Conservation (phyloP, 2,113 vertebrate species). For the Rhinoderma darwinii region DNA sequence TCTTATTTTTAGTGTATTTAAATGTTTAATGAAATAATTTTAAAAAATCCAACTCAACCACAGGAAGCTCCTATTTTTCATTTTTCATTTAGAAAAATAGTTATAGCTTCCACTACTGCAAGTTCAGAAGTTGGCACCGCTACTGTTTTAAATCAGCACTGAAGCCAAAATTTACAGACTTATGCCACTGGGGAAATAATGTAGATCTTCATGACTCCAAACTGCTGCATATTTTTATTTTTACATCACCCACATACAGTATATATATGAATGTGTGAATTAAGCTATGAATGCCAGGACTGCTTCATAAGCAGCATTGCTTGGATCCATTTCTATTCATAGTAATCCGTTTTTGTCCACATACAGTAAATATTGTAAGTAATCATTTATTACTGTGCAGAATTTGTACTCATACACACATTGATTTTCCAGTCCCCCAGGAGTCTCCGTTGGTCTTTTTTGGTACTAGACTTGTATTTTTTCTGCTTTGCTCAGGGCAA, state of each 20-base stretch:
- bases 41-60: neutral
- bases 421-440: constrained; percentile 10
- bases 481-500: constrained; percentile 14
- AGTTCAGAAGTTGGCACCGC: neutral
- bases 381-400: neutral
- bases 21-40: too few species aligned
- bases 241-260: neutral
- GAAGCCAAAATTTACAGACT: neutral
- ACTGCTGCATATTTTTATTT: neutral
- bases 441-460: neutral
- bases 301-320: neutral
- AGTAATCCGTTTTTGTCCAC: neutral
- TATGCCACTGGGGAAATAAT: constrained; percentile 1
- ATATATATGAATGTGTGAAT: neutral
- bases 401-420: constrained; percentile 22
- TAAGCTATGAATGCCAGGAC: neutral
- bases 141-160: neutral
- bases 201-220: neutral
- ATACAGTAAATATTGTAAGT: neutral
- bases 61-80: neutral
- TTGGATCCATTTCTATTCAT: neutral
- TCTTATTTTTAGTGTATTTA: too few species aligned
- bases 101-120: neutral
- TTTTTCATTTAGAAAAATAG: neutral
- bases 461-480: constrained; percentile 23